Evolutionary conservation across 2,888 invertebrate species (phyloP).

Genomic region (Achlya flavicornis): DNA sequence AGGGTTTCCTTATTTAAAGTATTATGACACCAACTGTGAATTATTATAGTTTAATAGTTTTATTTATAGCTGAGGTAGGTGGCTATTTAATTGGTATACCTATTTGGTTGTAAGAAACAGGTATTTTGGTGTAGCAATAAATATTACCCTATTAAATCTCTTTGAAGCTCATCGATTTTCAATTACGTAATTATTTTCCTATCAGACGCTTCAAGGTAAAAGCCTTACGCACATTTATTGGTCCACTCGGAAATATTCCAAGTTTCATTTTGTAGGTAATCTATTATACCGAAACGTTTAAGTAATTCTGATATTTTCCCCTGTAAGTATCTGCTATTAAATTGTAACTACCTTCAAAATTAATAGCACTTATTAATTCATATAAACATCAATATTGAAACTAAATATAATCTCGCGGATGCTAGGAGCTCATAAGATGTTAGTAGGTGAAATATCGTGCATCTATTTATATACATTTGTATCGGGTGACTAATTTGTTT

Average conservation of each 20-base stretch:
- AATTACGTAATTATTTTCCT: background rate
- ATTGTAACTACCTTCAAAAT: background rate
- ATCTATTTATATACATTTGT: constrained; percentile 50
- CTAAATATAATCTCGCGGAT: background rate
- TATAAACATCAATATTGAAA: background rate
- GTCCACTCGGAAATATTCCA: too few species aligned
- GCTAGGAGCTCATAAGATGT: constrained; percentile 22
- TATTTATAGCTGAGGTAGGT: too few species aligned
- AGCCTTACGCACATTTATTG: constrained; percentile 1
- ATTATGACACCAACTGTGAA: background rate
- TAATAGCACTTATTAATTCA: background rate
- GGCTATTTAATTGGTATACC: too few species aligned
- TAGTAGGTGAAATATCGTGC: constrained; percentile 40
- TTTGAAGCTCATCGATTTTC: background rate
- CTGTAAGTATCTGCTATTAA: too few species aligned
- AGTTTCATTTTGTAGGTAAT: too few species aligned
- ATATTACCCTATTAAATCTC: background rate
- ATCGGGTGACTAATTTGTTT: constrained; percentile 53
- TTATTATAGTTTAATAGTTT: too few species aligned
- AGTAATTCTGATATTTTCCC: background rate
- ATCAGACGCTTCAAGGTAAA: constrained; percentile 1
- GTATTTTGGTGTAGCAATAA: too few species aligned
- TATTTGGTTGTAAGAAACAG: too few species aligned
- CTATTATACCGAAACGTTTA: too few species aligned
- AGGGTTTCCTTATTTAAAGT: too few species aligned